These are phyloP conservation scores for Toxostoma redivivum DNA, from an alignment of 2,113 vertebrate species.

Conservation along the genomic window DNA sequence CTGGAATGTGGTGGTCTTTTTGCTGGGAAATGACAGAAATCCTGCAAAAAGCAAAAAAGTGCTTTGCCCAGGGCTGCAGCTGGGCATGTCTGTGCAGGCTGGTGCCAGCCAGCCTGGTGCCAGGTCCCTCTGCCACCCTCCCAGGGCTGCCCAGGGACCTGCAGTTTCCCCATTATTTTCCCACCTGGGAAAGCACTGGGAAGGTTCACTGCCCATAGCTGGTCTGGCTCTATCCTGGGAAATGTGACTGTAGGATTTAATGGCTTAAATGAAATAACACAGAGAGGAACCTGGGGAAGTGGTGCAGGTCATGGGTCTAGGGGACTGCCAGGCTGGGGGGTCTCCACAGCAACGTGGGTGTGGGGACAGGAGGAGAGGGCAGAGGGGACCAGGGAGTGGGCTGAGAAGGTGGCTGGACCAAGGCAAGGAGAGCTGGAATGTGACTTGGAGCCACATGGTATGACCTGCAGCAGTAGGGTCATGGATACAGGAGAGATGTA, in stretches of 20 bases:
- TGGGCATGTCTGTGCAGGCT: accelerated
- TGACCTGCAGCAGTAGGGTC: not conserved
- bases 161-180: not conserved
- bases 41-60: not conserved
- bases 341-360: accelerated
- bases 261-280: not conserved
- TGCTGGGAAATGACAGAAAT: not conserved
- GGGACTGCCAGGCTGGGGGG: not conserved
- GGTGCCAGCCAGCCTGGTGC: not conserved
- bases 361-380: not conserved
- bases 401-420: not conserved
- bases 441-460: not conserved
- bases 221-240: not conserved
- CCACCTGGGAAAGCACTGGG: not conserved
- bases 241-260: not conserved
- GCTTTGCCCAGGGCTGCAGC: not conserved
- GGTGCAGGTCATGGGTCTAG: too few relatives aligned
- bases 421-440: not conserved
- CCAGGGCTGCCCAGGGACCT: not conserved
- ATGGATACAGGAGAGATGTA: not conserved
- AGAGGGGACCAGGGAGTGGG: not conserved
- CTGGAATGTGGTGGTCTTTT: not conserved
- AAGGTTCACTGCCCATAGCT: not conserved
- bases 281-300: not conserved
- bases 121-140: not conserved